Evolutionary conservation across 1,140 invertebrate species (phyloP).

Genomic region (Trichonephila inaurata): DNA sequence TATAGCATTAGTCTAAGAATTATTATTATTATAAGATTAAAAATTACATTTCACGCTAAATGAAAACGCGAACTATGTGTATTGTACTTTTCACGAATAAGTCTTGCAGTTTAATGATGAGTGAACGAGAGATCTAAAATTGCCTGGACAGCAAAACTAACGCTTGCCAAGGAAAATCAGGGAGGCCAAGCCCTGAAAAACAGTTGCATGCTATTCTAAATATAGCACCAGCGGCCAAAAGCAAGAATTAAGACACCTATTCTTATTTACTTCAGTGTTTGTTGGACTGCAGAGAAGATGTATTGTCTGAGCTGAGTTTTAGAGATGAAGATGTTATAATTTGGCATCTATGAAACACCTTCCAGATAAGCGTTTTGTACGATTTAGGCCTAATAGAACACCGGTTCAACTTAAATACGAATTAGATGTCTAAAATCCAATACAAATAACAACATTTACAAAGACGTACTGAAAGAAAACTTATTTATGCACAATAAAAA

Average conservation of each 20-base stretch:
- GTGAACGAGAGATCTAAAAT: conserved; percentile 61
- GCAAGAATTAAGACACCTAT: conserved; percentile 65
- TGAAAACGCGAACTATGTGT: neutral
- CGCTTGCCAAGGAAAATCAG: conserved; percentile 60
- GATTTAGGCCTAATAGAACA: conserved; percentile 72
- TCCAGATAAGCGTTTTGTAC: conserved; percentile 31
- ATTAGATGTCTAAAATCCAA: neutral
- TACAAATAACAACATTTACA: neutral
- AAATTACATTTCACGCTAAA: conserved; percentile 19
- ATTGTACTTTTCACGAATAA: neutral
- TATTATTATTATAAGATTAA: neutral
- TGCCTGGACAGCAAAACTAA: neutral
- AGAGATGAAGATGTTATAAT: neutral
- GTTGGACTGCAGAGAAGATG: conserved; percentile 30
- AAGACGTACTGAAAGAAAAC: neutral
- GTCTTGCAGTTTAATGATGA: conserved; percentile 16
- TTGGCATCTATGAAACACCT: conserved; percentile 35
- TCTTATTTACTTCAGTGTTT: conserved; percentile 73
- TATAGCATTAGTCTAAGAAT: too few species aligned
- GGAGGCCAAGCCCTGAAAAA: conserved; percentile 74
- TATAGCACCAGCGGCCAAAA: conserved; percentile 71
- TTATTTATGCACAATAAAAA: conserved; percentile 18
- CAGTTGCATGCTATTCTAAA: conserved; percentile 69
- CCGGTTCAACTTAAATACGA: conserved; percentile 44
- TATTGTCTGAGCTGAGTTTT: conserved; percentile 17